Evolutionary conservation across 2,888 invertebrate genomes (phyloP).

Genomic region (Stramonita haemastoma): DNA sequence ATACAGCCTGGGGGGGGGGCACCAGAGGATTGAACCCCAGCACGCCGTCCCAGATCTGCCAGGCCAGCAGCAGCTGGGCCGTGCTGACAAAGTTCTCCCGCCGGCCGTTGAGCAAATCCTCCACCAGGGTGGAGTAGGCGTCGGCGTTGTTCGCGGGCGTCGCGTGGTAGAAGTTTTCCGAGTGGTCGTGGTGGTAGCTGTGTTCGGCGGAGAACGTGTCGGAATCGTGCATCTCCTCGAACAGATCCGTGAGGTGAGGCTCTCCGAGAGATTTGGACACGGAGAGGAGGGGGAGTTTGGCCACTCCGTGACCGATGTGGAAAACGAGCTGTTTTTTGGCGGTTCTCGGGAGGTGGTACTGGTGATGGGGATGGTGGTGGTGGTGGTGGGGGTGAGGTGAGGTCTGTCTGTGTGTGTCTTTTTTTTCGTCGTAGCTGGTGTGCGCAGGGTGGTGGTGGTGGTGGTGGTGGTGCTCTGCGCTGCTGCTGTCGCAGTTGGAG

Average conservation of each 20-base stretch:
- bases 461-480: constrained; percentile 15
- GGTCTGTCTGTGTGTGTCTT: neutral
- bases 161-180: constrained; percentile 29
- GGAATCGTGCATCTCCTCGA: constrained; percentile 47
- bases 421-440: neutral
- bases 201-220: neutral
- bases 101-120: constrained; percentile 64
- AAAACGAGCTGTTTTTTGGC: constrained; percentile 68
- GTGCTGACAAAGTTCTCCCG: constrained; percentile 71
- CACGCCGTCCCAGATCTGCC: constrained; percentile 73
- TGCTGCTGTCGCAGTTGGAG: constrained; percentile 54
- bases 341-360: neutral
- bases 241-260: constrained; percentile 55
- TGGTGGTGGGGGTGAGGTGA: neutral
- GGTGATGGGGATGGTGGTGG: neutral
- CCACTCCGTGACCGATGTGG: constrained; percentile 67
- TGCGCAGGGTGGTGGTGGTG: too few species aligned
- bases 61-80: constrained; percentile 66
- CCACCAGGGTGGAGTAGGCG: constrained; percentile 69
- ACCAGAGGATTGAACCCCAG: constrained; percentile 50
- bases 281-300: constrained; percentile 65
- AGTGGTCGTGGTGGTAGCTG: constrained; percentile 21
- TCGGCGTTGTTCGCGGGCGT: constrained; percentile 22
- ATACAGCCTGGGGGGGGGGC: constrained; percentile 66
- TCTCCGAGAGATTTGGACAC: constrained; percentile 62